These are phyloP conservation scores for Heliothis virescens DNA, from an alignment of 1,140 invertebrate genomes.

Conservation along the genomic window DNA sequence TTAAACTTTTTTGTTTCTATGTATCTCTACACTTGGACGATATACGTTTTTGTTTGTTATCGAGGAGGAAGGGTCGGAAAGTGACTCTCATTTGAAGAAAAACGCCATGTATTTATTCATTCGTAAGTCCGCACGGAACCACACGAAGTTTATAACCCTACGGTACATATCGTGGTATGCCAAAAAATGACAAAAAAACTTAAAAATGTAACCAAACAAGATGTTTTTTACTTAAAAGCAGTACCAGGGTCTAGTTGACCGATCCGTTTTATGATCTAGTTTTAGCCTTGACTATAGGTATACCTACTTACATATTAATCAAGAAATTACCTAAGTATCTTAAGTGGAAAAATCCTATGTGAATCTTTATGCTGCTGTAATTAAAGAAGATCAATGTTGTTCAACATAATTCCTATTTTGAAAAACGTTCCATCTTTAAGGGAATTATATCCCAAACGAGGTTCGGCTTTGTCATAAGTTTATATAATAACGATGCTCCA, in stretches of 20 bases:
- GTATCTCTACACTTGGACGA: slow-evolving; percentile 62
- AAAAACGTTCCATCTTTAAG: slow-evolving; percentile 30
- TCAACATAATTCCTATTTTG: slow-evolving; percentile 12
- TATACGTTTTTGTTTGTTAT: slow-evolving; percentile 62
- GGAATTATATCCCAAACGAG: no score
- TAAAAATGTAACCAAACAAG: slow-evolving; percentile 7
- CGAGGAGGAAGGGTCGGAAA: slow-evolving; percentile 56
- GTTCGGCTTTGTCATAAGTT: no score
- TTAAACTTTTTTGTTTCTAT: slow-evolving; percentile 82
- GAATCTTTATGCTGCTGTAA: background rate
- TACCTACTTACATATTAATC: no score
- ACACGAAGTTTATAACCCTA: slow-evolving; percentile 43
- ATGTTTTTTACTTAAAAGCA: background rate
- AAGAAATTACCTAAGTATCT: background rate
- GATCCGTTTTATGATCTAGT: no score
- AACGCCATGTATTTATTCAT: slow-evolving; percentile 46
- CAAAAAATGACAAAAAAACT: slow-evolving; percentile 5
- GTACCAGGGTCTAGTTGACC: no score
- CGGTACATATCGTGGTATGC: background rate
- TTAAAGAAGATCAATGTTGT: background rate
- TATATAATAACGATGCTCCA: no score
- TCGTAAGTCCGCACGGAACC: slow-evolving; percentile 53
- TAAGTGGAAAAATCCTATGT: no score
- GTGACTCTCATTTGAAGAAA: slow-evolving; percentile 52
- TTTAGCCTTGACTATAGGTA: no score